Evolutionary conservation across 2,888 invertebrate genomes (phyloP).

Genomic region (Limnephilus lunatus): DNA sequence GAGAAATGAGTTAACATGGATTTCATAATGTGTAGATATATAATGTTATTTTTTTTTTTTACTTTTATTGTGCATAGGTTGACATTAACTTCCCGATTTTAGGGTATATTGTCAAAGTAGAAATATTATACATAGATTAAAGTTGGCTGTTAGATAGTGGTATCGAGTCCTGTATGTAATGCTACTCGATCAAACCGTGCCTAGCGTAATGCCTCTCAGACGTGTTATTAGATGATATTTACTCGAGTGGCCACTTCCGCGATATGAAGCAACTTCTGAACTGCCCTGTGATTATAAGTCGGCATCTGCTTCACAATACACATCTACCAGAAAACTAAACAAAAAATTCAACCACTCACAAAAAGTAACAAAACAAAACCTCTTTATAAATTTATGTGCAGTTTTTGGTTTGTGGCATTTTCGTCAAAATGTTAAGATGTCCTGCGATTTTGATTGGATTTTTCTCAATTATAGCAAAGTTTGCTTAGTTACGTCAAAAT

Average conservation of each 20-base stretch:
- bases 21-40: too few species aligned
- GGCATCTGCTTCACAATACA: conserved; percentile 3
- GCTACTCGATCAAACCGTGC: neutral
- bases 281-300: neutral
- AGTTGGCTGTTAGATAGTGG: neutral
- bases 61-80: too few species aligned
- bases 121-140: neutral
- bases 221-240: conserved; percentile 32
- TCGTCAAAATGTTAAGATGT: too few species aligned
- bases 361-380: neutral
- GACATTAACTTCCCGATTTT: too few species aligned
- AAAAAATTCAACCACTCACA: neutral
- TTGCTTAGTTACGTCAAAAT: too few species aligned
- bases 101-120: too few species aligned
- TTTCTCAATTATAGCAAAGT: too few species aligned
- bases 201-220: conserved; percentile 3
- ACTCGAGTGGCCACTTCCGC: conserved; percentile 16
- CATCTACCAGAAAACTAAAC: neutral
- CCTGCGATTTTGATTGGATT: too few species aligned
- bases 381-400: neutral
- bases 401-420: neutral
- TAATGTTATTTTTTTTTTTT: too few species aligned
- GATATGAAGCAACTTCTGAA: conserved; percentile 27
- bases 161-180: neutral
- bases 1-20: too few species aligned